Conservation (phyloP, 2,888 invertebrate species). For the Linyphia triangularis region DNA sequence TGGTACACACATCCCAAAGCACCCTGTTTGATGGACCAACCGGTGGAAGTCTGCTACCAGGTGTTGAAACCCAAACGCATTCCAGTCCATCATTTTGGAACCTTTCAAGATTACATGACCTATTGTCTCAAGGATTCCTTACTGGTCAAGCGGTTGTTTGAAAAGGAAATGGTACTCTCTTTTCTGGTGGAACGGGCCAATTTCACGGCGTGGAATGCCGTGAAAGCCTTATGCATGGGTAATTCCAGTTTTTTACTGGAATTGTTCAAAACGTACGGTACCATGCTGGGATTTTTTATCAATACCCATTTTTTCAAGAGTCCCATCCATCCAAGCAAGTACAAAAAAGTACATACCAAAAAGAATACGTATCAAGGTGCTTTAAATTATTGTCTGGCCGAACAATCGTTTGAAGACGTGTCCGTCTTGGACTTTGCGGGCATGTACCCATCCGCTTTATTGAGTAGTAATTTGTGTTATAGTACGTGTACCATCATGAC, state of each 20-base stretch:
- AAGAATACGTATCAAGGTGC: slow-evolving; percentile 32
- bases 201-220: neutral
- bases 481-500: slow-evolving; percentile 41
- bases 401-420: neutral
- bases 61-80: neutral
- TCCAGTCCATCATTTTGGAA: slow-evolving; percentile 13
- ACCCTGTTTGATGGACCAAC: neutral
- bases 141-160: slow-evolving; percentile 11
- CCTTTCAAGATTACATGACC: slow-evolving; percentile 8
- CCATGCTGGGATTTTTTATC: slow-evolving; percentile 21
- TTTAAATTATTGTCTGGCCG: neutral
- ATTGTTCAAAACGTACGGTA: slow-evolving; percentile 39
- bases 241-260: slow-evolving; percentile 32
- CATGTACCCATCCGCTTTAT: slow-evolving; percentile 31
- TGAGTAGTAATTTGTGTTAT: slow-evolving; percentile 40
- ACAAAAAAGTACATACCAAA: neutral
- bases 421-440: slow-evolving; percentile 53
- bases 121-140: slow-evolving; percentile 37
- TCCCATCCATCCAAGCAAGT: neutral
- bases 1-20: slow-evolving; percentile 6
- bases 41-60: neutral
- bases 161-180: slow-evolving; percentile 9
- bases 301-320: slow-evolving; percentile 24
- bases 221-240: neutral
- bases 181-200: slow-evolving; percentile 34